Evolutionary conservation across 35 echinoderm and acorn worm species (phyloP), one percentile per base, ranked within the genome.

Genomic region (Eucidaris tribuloides): DNA sequence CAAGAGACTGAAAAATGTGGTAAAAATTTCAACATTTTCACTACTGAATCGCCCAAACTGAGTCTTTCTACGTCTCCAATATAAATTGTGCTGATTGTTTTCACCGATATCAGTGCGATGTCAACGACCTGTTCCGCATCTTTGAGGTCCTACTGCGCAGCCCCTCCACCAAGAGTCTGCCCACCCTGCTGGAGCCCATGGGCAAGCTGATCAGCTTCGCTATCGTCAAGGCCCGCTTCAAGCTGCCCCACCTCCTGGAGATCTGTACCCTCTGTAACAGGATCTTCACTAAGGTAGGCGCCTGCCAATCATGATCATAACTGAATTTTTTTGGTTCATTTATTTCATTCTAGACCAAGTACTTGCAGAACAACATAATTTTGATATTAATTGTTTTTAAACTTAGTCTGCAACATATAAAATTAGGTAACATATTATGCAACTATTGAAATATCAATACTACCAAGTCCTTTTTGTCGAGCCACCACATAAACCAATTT

Each of bases 21-120:
- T n/a, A n/a, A n/a, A n/a, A n/a, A n/a, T n/a, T n/a, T n/a, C n/a
- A n/a, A n/a, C n/a, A n/a, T n/a, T n/a, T n/a, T n/a, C n/a, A n/a
- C n/a, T n/a, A n/a, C n/a, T n/a, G n/a, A n/a, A n/a, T n/a, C n/a
- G n/a, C n/a, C n/a, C n/a, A n/a, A n/a, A n/a, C n/a, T n/a, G n/a
- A n/a, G n/a, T n/a, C n/a, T n/a, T n/a, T n/a, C n/a, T n/a, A n/a
- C n/a, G n/a, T n/a, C n/a, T n/a, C n/a, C n/a, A n/a, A n/a, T n/a
- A n/a, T n/a, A n/a, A n/a, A n/a, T n/a, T n/a, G n/a, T n/a, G n/a
- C n/a, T n/a, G n/a, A n/a, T n/a, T n/a, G n/a, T n/a, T n/a, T n/a
- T n/a, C n/a, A n/a, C n/a, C n/a, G n/a, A n/a, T n/a, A n/a, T n/a
- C 83, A 99, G 96, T 99, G 90, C 81, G 96, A 99, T 74, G 77